Percentiles rank a stretch among this genome's conserved stretches.
These are phyloP conservation scores for Ptychoptera contaminata DNA, from an alignment of 2,888 invertebrate genomes.

Conservation along the genomic window DNA sequence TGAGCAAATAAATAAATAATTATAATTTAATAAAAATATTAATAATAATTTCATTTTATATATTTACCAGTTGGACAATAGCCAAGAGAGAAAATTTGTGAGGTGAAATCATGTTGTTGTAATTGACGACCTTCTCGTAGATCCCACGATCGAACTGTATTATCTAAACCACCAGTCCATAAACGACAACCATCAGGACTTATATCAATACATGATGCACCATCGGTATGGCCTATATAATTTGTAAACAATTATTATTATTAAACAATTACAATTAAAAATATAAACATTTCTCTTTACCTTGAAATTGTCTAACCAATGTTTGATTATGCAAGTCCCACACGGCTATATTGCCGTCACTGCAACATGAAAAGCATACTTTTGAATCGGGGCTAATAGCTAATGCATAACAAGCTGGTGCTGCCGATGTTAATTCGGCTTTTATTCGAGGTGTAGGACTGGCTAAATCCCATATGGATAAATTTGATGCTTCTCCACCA, in stretches of 20 bases:
- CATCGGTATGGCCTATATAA: slow-evolving; percentile 70
- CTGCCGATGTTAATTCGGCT: slow-evolving; percentile 76
- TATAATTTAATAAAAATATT: background rate
- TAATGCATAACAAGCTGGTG: slow-evolving; percentile 95
- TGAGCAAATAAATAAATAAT: background rate
- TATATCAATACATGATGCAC: slow-evolving; percentile 95
- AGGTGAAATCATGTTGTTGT: slow-evolving; percentile 90
- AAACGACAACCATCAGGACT: slow-evolving; percentile 80
- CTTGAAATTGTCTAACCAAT: slow-evolving; percentile 83
- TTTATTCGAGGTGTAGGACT: slow-evolving; percentile 84
- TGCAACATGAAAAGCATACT: slow-evolving; percentile 97
- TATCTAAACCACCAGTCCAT: slow-evolving; percentile 91
- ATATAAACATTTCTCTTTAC: background rate
- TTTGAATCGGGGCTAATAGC: slow-evolving; percentile 95
- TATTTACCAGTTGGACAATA: slow-evolving; percentile 75
- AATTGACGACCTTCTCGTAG: slow-evolving; percentile 81
- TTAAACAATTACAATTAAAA: no score
- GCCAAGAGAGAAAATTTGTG: slow-evolving; percentile 70
- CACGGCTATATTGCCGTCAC: slow-evolving; percentile 94
- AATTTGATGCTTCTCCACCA: slow-evolving; percentile 89
- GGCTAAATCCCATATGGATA: slow-evolving; percentile 91
- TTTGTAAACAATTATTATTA: slow-evolving; percentile 15
- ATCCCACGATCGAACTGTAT: slow-evolving; percentile 95
- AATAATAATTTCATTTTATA: background rate
- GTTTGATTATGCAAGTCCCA: slow-evolving; percentile 90